Evolutionary conservation across 2,113 vertebrate species (phyloP).

Genomic region (Oncorhynchus mykiss): DNA sequence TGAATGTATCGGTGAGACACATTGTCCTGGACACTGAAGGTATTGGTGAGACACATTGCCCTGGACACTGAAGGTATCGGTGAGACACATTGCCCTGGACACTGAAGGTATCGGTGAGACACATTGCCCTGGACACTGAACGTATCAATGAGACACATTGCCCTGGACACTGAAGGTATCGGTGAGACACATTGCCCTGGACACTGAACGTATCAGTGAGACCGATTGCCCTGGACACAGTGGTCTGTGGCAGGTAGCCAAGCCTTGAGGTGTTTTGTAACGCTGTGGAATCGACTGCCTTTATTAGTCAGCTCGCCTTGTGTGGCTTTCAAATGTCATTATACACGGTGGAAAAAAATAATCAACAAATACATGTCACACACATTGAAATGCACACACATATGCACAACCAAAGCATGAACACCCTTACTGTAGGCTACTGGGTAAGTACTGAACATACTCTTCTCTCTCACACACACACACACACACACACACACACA

Average conservation of each 20-base stretch:
- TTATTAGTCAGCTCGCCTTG: no score
- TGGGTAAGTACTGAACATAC: no score
- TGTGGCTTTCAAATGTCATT: no score
- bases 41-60: not conserved
- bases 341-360: no score
- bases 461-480: not conserved
- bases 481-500: no score
- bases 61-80: not conserved
- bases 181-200: not conserved
- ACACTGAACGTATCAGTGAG: not conserved
- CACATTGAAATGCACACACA: not conserved
- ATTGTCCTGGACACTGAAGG: not conserved
- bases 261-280: no score
- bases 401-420: conserved; percentile 1
- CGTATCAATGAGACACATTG: not conserved
- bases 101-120: no score
- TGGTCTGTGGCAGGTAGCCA: no score
- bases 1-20: not conserved
- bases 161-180: no score
- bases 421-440: not conserved
- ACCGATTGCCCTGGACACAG: not conserved
- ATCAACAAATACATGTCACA: no score
- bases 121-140: not conserved
- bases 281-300: no score
- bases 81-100: not conserved